Conservation (phyloP, 2,113 vertebrate genomes). For the Nannospalax galili region DNA sequence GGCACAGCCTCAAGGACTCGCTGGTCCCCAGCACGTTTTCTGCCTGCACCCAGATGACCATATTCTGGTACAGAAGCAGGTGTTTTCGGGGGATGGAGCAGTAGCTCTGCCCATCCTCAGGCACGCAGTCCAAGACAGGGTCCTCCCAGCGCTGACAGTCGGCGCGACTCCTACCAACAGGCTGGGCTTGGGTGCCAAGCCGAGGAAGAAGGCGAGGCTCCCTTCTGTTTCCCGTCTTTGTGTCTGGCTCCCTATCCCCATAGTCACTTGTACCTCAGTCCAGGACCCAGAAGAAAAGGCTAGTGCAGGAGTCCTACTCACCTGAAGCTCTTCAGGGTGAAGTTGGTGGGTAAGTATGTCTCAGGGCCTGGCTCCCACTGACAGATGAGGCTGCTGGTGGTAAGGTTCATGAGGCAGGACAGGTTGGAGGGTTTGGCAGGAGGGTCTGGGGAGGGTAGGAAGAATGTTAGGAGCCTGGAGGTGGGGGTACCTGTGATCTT, state of each 20-base stretch:
- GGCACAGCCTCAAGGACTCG: slow-evolving; percentile 81
- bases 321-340: slow-evolving; percentile 84
- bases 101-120: slow-evolving; percentile 9
- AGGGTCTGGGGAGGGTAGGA: slow-evolving; percentile 82
- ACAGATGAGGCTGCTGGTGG: slow-evolving; percentile 86
- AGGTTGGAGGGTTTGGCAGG: slow-evolving; percentile 89
- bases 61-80: slow-evolving; percentile 84
- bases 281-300: background rate
- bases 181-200: slow-evolving; percentile 37
- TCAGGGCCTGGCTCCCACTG: slow-evolving; percentile 88
- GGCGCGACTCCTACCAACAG: slow-evolving; percentile 76
- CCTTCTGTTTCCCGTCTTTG: background rate
- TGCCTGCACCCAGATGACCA: slow-evolving; percentile 89
- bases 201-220: background rate
- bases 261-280: background rate
- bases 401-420: slow-evolving; percentile 90
- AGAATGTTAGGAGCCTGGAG: background rate
- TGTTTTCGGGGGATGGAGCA: slow-evolving; percentile 86
- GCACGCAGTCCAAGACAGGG: slow-evolving; percentile 67
- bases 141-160: slow-evolving; percentile 52
- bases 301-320: slow-evolving; percentile 60
- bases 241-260: background rate
- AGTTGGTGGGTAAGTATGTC: slow-evolving; percentile 85
- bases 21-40: slow-evolving; percentile 89
- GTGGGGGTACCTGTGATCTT: background rate